Percentiles rank a stretch among this genome's conserved stretches.
phyloP scores from a whole-genome alignment of 1,140 invertebrate genomes.

The Drosophila tristis region DNA sequence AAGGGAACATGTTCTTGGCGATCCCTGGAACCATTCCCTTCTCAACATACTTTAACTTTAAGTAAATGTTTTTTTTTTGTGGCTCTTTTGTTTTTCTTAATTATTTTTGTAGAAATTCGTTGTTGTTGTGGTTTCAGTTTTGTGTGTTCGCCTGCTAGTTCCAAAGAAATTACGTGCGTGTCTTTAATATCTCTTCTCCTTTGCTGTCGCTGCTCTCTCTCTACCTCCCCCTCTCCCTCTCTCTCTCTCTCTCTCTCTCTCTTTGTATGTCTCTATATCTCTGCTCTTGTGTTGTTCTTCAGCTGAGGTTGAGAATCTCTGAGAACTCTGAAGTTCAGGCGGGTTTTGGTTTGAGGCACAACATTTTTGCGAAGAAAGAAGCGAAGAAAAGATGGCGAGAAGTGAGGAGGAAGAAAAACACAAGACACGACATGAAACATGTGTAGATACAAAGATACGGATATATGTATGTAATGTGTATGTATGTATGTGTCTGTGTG shows the following conservation, averaged over 20 bases:
- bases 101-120: conserved; percentile 76
- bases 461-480: background rate
- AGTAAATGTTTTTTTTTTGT: conserved; percentile 29
- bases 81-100: conserved; percentile 36
- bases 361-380: conserved; percentile 34
- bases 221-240: background rate
- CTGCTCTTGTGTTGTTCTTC: background rate
- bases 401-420: background rate
- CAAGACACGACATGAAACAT: conserved; percentile 26
- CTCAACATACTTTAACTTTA: conserved; percentile 15
- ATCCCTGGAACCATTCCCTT: background rate
- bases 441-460: conserved; percentile 38
- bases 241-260: background rate
- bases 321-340: conserved; percentile 18
- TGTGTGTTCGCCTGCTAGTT: conserved; percentile 45
- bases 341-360: conserved; percentile 4
- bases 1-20: background rate
- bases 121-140: conserved; percentile 23
- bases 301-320: conserved; percentile 12
- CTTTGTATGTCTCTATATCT: background rate
- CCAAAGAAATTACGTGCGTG: conserved; percentile 74
- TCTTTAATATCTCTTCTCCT: conserved; percentile 57
- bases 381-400: conserved; percentile 17
- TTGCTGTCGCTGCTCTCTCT: background rate
- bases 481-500: too few species aligned